phyloP scores from a whole-genome alignment of 2,888 invertebrate genomes.

The Schizotus pectinicornis region DNA sequence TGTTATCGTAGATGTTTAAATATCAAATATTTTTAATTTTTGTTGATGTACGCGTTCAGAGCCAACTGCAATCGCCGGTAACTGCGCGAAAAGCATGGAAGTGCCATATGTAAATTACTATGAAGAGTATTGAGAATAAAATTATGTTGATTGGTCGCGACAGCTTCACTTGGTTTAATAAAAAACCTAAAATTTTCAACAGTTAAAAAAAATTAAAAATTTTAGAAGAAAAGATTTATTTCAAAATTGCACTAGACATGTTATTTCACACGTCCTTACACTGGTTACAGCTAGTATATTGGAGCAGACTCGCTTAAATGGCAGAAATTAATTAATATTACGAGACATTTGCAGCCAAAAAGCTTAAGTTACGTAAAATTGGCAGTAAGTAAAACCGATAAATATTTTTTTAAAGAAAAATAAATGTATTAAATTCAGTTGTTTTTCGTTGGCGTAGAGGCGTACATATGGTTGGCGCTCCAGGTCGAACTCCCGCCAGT shows the following conservation, averaged over 20 bases:
- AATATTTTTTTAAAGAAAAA: not conserved
- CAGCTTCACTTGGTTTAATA: constrained; percentile 2
- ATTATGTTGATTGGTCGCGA: constrained; percentile 23
- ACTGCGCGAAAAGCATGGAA: constrained; percentile 36
- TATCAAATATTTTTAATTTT: constrained; percentile 48
- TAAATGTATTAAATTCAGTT: constrained; percentile 16
- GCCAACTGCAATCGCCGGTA: too few relatives aligned
- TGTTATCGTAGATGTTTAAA: constrained; percentile 40
- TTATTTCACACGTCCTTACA: too few relatives aligned
- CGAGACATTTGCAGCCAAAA: not conserved
- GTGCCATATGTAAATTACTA: constrained; percentile 48
- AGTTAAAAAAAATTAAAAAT: too few relatives aligned
- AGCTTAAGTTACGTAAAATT: too few relatives aligned
- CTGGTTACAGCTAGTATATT: too few relatives aligned
- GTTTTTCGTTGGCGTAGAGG: constrained; percentile 53
- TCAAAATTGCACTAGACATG: constrained; percentile 8
- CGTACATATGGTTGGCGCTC: constrained; percentile 45
- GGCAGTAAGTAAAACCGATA: not conserved
- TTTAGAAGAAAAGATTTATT: not conserved
- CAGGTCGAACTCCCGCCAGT: constrained; percentile 45
- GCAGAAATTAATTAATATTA: too few relatives aligned
- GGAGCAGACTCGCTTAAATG: too few relatives aligned
- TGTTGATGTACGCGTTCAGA: constrained; percentile 41
- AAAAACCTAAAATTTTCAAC: constrained; percentile 5
- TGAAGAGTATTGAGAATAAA: constrained; percentile 23